These are phyloP conservation scores for Spodoptera litura DNA, from an alignment of 1,140 invertebrate genomes.

Conservation along the genomic window DNA sequence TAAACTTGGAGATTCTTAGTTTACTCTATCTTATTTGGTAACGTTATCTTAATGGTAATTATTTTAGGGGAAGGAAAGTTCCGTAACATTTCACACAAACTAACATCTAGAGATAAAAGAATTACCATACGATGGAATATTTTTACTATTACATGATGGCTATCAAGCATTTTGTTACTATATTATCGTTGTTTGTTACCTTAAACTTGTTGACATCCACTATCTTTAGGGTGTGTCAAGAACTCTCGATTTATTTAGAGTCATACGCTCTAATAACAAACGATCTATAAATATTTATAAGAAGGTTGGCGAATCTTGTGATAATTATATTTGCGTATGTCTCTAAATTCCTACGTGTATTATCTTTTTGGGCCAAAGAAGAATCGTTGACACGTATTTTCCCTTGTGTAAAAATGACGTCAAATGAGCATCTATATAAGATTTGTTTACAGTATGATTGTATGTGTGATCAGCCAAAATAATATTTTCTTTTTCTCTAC, in stretches of 20 bases:
- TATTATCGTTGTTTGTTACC: conserved; percentile 57
- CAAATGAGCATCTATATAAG: not conserved
- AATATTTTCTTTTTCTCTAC: too few species aligned
- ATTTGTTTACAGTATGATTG: too few species aligned
- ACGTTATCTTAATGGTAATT: not conserved
- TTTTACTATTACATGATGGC: conserved; percentile 27
- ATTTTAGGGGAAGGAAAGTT: conserved; percentile 23
- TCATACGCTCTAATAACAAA: conserved; percentile 35
- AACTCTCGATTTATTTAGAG: conserved; percentile 41
- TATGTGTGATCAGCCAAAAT: too few species aligned
- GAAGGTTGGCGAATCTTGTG: conserved; percentile 17
- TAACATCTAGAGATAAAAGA: conserved; percentile 22
- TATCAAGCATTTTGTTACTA: conserved; percentile 46
- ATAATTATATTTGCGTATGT: conserved; percentile 35
- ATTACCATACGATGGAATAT: conserved; percentile 19
- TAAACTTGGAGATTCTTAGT: too few species aligned
- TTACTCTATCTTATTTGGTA: not conserved
- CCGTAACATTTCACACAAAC: not conserved
- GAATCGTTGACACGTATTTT: conserved; percentile 1
- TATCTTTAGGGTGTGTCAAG: conserved; percentile 52
- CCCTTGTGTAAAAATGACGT: conserved; percentile 14
- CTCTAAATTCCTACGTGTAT: not conserved
- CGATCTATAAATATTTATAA: conserved; percentile 9
- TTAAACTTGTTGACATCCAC: conserved; percentile 54
- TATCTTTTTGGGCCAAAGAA: not conserved